These are phyloP conservation scores for Porphyrio hochstetteri DNA, from an alignment of 2,113 vertebrate genomes.

Conservation along the genomic window DNA sequence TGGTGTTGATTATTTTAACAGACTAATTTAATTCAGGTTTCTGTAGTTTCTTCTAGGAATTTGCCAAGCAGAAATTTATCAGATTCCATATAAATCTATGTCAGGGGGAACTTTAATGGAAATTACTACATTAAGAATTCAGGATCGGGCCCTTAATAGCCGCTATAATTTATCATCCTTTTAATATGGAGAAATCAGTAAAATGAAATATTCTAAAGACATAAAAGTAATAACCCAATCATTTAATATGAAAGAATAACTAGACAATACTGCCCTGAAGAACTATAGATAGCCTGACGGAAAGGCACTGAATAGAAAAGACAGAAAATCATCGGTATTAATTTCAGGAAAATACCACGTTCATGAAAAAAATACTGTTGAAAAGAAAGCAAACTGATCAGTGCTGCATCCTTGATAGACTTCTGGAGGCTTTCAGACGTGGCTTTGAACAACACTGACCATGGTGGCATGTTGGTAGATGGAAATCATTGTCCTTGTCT, in stretches of 20 bases:
- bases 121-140: conserved; percentile 59
- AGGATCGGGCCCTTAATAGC: conserved; percentile 63
- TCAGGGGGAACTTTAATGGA: conserved; percentile 41
- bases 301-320: background rate
- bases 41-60: conserved; percentile 46
- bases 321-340: background rate
- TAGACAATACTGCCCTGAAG: conserved; percentile 29
- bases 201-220: conserved; percentile 56
- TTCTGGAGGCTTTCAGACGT: background rate
- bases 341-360: background rate
- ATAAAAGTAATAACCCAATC: conserved; percentile 61
- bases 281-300: background rate
- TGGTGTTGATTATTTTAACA: conserved; percentile 39
- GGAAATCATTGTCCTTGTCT: background rate
- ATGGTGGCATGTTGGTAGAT: fast-evolving
- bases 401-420: fast-evolving
- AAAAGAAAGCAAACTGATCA: background rate
- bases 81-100: conserved; percentile 64
- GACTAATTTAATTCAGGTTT: conserved; percentile 62
- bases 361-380: background rate
- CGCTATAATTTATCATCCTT: conserved; percentile 50
- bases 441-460: background rate
- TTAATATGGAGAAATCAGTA: conserved; percentile 52
- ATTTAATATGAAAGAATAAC: conserved; percentile 63
- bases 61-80: conserved; percentile 54